Conservation (phyloP, 1,140 invertebrate species). For the Ptiloglossa arizonensis region DNA sequence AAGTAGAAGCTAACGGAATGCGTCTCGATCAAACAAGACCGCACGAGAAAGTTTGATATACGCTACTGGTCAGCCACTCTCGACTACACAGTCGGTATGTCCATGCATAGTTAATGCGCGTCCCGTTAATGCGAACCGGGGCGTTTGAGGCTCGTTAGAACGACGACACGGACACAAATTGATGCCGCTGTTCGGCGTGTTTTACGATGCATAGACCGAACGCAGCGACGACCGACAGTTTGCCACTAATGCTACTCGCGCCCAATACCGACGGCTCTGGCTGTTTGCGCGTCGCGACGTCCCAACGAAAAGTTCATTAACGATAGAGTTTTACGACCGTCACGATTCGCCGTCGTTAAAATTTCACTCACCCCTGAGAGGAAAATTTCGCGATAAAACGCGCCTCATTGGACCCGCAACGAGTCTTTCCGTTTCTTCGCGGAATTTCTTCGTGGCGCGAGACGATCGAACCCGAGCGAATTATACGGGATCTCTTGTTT, state of each 20-base stretch:
- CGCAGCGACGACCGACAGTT: constrained; percentile 10
- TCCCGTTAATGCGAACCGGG: background rate
- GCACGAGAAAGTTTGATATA: constrained; percentile 20
- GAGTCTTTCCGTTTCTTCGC: no score
- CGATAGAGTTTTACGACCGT: constrained; percentile 12
- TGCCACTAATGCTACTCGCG: constrained; percentile 32
- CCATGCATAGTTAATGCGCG: constrained; percentile 42
- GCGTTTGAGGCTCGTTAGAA: background rate
- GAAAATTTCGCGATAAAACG: background rate
- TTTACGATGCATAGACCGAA: constrained; percentile 18
- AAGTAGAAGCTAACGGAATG: background rate
- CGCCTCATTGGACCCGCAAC: no score
- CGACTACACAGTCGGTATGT: no score
- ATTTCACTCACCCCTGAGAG: constrained; percentile 3
- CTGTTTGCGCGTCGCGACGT: no score
- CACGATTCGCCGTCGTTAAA: background rate
- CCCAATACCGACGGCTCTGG: no score
- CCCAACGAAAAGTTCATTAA: constrained; percentile 37
- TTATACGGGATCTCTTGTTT: no score
- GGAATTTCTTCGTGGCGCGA: no score
- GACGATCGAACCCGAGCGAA: no score
- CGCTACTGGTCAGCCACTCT: no score
- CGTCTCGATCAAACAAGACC: no score
- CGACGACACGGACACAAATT: constrained; percentile 18
- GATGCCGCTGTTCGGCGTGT: constrained; percentile 7